phyloP scores from a whole-genome alignment of 2,888 invertebrate species.

The Urechis unicinctus region DNA sequence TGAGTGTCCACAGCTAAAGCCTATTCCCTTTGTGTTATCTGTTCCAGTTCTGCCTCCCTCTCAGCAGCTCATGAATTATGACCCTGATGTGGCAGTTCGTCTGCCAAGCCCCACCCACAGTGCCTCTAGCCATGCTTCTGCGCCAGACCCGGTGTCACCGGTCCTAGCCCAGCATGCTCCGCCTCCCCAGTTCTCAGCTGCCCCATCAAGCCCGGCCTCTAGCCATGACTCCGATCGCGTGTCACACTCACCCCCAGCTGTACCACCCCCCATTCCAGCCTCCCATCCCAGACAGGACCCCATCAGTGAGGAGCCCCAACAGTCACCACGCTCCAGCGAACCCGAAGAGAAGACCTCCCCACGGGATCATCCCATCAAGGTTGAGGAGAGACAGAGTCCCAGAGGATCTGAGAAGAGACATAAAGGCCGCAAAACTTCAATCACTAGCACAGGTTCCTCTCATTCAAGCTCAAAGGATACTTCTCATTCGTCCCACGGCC shows the following conservation, averaged over 20 bases:
- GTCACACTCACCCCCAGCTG: not conserved
- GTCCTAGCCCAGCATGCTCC: not conserved
- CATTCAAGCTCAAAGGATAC: too few species aligned
- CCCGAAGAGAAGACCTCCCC: too few species aligned
- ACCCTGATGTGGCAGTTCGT: slow-evolving; percentile 2
- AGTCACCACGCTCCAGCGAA: not conserved
- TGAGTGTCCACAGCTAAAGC: too few species aligned
- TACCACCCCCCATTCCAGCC: too few species aligned
- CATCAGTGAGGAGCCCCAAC: not conserved
- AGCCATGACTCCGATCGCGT: slow-evolving; percentile 1
- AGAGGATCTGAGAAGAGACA: too few species aligned
- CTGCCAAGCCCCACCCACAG: not conserved
- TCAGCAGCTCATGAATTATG: slow-evolving; percentile 13
- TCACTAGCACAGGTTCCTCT: too few species aligned
- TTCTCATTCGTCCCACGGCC: too few species aligned
- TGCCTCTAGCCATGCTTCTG: not conserved
- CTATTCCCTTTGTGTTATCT: too few species aligned
- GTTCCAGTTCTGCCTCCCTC: slow-evolving; percentile 14
- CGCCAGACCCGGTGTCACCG: not conserved
- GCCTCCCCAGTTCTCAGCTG: too few species aligned
- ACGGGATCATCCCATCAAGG: too few species aligned
- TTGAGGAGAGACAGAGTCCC: too few species aligned
- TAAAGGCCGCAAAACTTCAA: too few species aligned
- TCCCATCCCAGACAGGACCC: not conserved
- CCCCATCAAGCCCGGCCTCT: slow-evolving; percentile 7